A percentile compares a stretch with the other conserved stretches of the same genome.
These are phyloP conservation scores for Pectinophora gossypiella DNA, from an alignment of 1,140 invertebrate genomes.

Conservation along the genomic window DNA sequence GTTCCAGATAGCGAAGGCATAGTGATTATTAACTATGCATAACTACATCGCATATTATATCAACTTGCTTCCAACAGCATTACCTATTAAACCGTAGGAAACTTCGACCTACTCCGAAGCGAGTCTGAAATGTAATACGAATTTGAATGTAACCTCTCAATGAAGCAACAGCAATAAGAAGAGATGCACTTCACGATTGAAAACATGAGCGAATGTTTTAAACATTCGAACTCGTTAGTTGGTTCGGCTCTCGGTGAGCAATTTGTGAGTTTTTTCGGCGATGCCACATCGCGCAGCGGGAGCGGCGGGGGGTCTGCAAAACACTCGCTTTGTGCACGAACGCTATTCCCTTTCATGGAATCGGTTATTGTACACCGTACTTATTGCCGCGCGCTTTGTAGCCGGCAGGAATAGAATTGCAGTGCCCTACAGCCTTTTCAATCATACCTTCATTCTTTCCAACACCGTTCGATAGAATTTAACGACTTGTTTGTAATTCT, in stretches of 20 bases:
- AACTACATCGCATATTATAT: too few species aligned
- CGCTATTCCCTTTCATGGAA: conserved; percentile 48
- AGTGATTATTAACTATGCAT: too few species aligned
- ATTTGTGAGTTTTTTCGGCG: conserved; percentile 40
- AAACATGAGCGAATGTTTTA: conserved; percentile 16
- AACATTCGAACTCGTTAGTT: conserved; percentile 26
- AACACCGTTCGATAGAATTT: conserved; percentile 15
- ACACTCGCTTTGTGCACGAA: conserved; percentile 44
- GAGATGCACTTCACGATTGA: not conserved
- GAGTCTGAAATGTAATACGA: not conserved
- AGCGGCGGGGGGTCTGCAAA: conserved; percentile 44
- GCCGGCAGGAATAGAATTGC: conserved; percentile 28
- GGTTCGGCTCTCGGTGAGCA: conserved; percentile 14
- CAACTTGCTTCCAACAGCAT: too few species aligned
- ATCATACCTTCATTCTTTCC: conserved; percentile 24
- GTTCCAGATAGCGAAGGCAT: too few species aligned
- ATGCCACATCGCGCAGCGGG: conserved; percentile 27
- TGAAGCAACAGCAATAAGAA: not conserved
- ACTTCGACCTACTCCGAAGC: too few species aligned
- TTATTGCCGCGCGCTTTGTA: conserved; percentile 40
- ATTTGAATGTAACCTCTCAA: not conserved
- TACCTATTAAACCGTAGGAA: too few species aligned
- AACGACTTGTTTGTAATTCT: conserved; percentile 21
- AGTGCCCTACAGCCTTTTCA: conserved; percentile 25
- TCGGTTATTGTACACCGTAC: conserved; percentile 40